Base-by-base conservation (phyloP, 2,797 vertebrate species). In the Neomorphus geoffroyi region DNA sequence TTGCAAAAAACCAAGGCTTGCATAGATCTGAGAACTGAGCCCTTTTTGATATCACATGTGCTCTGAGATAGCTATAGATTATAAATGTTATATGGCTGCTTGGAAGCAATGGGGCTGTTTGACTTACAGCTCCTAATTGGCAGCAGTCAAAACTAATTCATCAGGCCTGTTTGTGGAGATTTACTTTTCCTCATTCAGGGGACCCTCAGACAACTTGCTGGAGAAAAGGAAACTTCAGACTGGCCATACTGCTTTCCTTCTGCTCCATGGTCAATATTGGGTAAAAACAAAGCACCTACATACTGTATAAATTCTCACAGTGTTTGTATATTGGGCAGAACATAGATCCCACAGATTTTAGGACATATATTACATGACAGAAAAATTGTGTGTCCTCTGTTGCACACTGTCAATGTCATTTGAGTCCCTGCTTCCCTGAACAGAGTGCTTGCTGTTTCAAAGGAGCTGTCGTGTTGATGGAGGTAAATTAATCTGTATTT, bases 401-500 rank as follows among this genome's bases (percentile, higher is more conserved):
- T 87, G 48, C 15, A 18, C 0, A 0, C 33, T 58, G 15, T 50
- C 86, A 93, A 85, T 96, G 81, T 95, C 78, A 80, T 91, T 69
- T 88, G 84, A 92, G 27, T 95, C 81, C 74, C 86, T 87, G 46
- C 33, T 60, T 94, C 95, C 92, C 87, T 83, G 81, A 65, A 88
- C 91, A 43, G 92, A 74, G 79, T 61, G 50, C 51, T 88, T 1
- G 2, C 46, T 65, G 81, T 89, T 95, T 78, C 84, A 80, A 11
- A 93, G 86, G 90, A 80, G 45, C 71, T 94, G 80, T 87, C 66
- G 11, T 87, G 80, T 89, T 78, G 69, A 80, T 89, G 86, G 93
- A 89, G 57, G 79, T 89, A 96, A 86, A 93, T 94, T 78, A 90
- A 83, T 91, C 70, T 10, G 2, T 83, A 50, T 92, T 91, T 96